Percentiles rank a stretch among this genome's conserved stretches.
Evolutionary conservation across 30 jellyfish, hydroid and myxozoan species (phyloP).

Genomic region (Hydractinia symbiolongicarpus): DNA sequence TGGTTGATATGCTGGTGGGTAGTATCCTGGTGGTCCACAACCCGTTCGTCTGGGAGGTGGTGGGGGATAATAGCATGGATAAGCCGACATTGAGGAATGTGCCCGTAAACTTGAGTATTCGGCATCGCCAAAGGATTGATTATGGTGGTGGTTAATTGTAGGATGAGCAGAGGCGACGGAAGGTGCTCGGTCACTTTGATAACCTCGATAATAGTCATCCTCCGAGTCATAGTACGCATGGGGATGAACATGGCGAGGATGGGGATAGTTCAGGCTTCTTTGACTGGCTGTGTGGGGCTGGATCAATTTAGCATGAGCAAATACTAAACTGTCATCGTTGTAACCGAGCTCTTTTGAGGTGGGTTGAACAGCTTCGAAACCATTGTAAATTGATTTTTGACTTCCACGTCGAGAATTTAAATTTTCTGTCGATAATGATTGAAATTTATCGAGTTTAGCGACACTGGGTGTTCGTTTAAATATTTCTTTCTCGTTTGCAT

Average conservation of each 20-base stretch:
- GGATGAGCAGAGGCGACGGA: slow-evolving; percentile 16
- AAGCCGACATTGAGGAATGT: slow-evolving; percentile 2
- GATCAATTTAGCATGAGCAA: slow-evolving; percentile 7
- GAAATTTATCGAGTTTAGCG: slow-evolving; percentile 18
- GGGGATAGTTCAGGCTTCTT: slow-evolving; percentile 11
- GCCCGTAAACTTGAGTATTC: slow-evolving; percentile 12
- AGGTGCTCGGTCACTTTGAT: slow-evolving; percentile 34
- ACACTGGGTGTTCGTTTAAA: slow-evolving; percentile 38
- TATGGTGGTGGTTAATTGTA: neutral
- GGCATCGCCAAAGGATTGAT: neutral
- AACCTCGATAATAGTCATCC: slow-evolving; percentile 32
- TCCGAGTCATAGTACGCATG: slow-evolving; percentile 27
- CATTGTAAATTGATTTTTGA: slow-evolving; percentile 8
- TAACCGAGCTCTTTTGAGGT: slow-evolving; percentile 24
- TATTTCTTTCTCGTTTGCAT: slow-evolving; percentile 20
- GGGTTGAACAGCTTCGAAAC: slow-evolving; percentile 28
- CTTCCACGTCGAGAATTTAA: neutral
- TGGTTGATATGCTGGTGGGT: neutral
- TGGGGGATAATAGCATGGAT: neutral
- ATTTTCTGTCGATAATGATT: neutral
- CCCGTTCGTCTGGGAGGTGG: neutral
- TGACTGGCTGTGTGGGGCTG: slow-evolving; percentile 32
- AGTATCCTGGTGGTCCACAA: neutral
- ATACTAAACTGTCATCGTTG: slow-evolving; percentile 17
- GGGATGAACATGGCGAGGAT: neutral